A percentile compares a stretch with the other conserved stretches of the same genome.
These are phyloP conservation scores for Stichodactyla helianthus DNA, from an alignment of 64 coral and sea anemone species.

Conservation along the genomic window DNA sequence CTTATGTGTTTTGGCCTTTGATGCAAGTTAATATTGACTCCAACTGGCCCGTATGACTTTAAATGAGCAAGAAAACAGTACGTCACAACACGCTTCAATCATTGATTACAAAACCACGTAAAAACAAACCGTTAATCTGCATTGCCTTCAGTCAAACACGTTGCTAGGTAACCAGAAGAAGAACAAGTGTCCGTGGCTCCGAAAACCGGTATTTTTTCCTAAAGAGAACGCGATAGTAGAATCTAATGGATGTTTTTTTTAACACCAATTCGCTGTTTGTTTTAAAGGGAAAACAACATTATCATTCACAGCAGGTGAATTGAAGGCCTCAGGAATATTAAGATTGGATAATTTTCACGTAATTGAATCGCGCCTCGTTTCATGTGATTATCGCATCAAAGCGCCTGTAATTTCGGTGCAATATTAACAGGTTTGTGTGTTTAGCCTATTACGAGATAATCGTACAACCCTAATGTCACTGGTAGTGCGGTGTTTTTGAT, in stretches of 20 bases:
- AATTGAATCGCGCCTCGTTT: not conserved
- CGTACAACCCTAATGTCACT: not conserved
- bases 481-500: not conserved
- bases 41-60: not conserved
- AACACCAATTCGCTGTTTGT: not conserved
- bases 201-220: not conserved
- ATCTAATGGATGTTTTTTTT: not conserved
- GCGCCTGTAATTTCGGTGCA: not conserved
- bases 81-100: not conserved
- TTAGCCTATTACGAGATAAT: slow-evolving; percentile 11
- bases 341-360: not conserved
- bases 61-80: slow-evolving; percentile 5
- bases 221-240: not conserved
- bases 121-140: slow-evolving; percentile 9
- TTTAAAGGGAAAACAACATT: not conserved
- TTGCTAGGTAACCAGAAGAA: not conserved
- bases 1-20: not conserved
- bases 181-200: not conserved
- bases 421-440: not conserved
- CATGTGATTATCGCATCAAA: not conserved
- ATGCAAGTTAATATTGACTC: not conserved
- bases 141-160: not conserved
- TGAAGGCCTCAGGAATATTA: not conserved
- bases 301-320: not conserved
- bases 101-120: slow-evolving; percentile 2